Evolutionary conservation across 2,113 vertebrate species (phyloP), one percentile per base, ranked within the genome.

Genomic region (Upupa epops): DNA sequence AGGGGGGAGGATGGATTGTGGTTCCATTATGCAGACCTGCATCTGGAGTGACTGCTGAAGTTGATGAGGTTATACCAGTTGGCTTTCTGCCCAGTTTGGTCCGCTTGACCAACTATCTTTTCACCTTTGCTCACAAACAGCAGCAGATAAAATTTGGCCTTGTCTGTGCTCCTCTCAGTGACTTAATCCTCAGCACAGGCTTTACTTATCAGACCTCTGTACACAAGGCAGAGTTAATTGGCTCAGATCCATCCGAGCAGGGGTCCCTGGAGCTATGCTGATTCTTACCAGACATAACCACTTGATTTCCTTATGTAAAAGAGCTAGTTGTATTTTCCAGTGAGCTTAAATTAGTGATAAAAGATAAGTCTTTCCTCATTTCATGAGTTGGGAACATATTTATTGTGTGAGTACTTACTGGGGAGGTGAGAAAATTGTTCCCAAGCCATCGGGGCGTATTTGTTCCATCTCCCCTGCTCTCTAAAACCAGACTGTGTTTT

Each of bases 101-200:
- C 89, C 32, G 16, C 76, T 94, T 63, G 74, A 75, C 85, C 89
- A 75, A 45, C 80, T 86, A 19, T 81, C 87, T 86, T 72, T 92
- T 86, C 84, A 93, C 96, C 88, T 93, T 90, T 90, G 86, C 80
- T 93, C 40, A 0, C 92, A 95, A 96, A 95, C 77, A 89, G 83
- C 90, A 89, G 94, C 86, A 93, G 96, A 95, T 94, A 95, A 96
- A 89, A 65, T 46, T 17, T 81, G 83, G 66, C 90, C 84, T 94
- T 93, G 89, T 92, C 86, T 95, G 84, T 77, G 74, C 78, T 86
- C 69, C 58, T 82, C 64, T 56, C 88, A 91, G 94, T 78, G 93
- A 61, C 90, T 96, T 94, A 94, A 95, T 93, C 92, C 83, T 48
- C 71, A 72, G 89, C 81, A 70, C 78, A 85, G 69, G 72, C 61